Evolutionary conservation across 2,797 vertebrate species (phyloP).

Genomic region (Pantherophis alleghaniensis): DNA sequence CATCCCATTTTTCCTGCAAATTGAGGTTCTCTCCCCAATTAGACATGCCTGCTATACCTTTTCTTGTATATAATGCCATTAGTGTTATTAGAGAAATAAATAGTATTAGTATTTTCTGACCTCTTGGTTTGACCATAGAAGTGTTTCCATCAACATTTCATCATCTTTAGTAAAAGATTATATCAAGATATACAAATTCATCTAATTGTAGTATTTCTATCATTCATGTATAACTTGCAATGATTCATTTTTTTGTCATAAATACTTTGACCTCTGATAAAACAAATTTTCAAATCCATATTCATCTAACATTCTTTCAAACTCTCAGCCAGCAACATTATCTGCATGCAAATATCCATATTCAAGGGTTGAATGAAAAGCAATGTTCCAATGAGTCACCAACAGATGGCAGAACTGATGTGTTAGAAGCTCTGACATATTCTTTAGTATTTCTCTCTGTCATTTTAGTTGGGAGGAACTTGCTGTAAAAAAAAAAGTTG

Average conservation of each 20-base stretch:
- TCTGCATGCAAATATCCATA: not conserved
- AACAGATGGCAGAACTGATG: not conserved
- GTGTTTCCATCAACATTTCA: not conserved
- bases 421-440: not conserved
- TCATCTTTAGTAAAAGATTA: not conserved
- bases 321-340: not conserved
- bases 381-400: not conserved
- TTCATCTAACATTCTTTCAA: not conserved
- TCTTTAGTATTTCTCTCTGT: not conserved
- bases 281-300: not conserved
- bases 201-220: not conserved
- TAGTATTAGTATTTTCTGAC: not conserved
- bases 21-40: not conserved
- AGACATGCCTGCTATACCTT: not conserved
- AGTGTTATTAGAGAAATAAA: not conserved
- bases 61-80: not conserved
- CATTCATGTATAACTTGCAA: too few species aligned
- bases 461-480: not conserved
- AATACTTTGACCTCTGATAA: not conserved
- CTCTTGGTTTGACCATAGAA: not conserved
- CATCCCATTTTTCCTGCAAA: not conserved
- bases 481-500: not conserved
- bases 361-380: not conserved
- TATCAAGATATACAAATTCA: not conserved
- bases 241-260: not conserved